These are phyloP conservation scores for Agrilus biguttatus DNA, from an alignment of 2,888 invertebrate genomes.

Conservation along the genomic window DNA sequence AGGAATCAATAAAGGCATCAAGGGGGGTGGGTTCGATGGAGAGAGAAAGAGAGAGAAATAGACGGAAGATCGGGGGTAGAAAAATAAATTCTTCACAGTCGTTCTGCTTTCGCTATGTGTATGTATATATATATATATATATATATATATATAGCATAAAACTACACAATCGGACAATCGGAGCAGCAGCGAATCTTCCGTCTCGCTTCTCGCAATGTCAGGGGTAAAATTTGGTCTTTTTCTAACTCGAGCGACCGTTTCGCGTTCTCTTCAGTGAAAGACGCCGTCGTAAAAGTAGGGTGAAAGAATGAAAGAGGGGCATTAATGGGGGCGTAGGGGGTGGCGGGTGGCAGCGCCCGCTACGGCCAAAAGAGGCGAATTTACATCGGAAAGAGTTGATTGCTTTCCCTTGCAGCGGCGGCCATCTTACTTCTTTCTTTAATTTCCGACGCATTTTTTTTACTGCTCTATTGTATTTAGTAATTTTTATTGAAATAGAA, in stretches of 20 bases:
- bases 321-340: conserved; percentile 25
- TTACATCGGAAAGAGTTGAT: conserved; percentile 33
- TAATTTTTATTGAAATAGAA: too few species aligned
- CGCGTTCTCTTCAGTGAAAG: conserved; percentile 5
- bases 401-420: conserved; percentile 26
- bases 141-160: background rate
- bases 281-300: conserved; percentile 31
- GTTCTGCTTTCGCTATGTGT: too few species aligned
- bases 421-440: conserved; percentile 29
- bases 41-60: conserved; percentile 7
- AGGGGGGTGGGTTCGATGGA: conserved; percentile 3
- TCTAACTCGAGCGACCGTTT: conserved; percentile 7
- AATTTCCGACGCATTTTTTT: conserved; percentile 13
- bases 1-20: conserved; percentile 8
- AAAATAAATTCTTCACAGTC: conserved; percentile 18
- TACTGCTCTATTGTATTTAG: background rate
- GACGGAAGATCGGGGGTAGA: conserved; percentile 11
- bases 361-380: conserved; percentile 24
- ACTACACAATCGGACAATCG: conserved; percentile 15
- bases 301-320: conserved; percentile 32
- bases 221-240: conserved; percentile 3
- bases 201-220: conserved; percentile 9
- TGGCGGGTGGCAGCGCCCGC: conserved; percentile 12
- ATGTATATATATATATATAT: too few species aligned
- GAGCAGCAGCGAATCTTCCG: conserved; percentile 1